Evolutionary conservation across 2,113 vertebrate species (phyloP), one percentile per base, ranked within the genome.

Genomic region (Pteronura brasiliensis): DNA sequence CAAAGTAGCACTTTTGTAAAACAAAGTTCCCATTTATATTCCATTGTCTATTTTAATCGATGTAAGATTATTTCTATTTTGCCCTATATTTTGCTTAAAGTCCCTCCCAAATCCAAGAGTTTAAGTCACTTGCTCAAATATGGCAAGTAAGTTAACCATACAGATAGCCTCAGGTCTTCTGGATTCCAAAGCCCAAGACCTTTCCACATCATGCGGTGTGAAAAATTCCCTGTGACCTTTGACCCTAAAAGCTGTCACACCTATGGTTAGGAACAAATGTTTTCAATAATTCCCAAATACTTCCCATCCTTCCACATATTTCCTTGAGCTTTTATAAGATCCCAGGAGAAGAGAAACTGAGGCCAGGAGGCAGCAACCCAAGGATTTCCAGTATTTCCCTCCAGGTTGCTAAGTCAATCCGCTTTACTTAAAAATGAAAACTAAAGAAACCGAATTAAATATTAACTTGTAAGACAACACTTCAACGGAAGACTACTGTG

Each of bases 391-490:
- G 44, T 8, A 34, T 55, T 88, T 93, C n/a, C 59, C 52, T 85
- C 39, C 61, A 80, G 61, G 79, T 93, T 96, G 74, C 42, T 29
- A 91, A 42, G 81, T 97, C 91, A 97, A 47, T 63, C 36, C 29
- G 61, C 36, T 91, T 55, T 34, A 87, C 67, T 93, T 86, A 72
- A 90, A 96, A 98, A 89, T 42, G 63, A 97, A 77, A 98, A 97
- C 86, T 42, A 95, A 74, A 81, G 76, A 85, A 91, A 80, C 6
- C 52, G 92, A 95, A 93, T 96, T 96, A 97, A 98, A 97, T 57
- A 97, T 97, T 97, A 97, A 98, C 97, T 93, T 1, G 17, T n/a
- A 36, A 17, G 36, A 23, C 74, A n/a, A 55, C 7, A 90, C 49
- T 90, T 85, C 77, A 87, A 61, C 44, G 63, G 34, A 77, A 83